Evolutionary conservation across 2,888 invertebrate genomes (phyloP), one percentile per base, ranked within the genome.

Genomic region (Heterodera filipjevi): DNA sequence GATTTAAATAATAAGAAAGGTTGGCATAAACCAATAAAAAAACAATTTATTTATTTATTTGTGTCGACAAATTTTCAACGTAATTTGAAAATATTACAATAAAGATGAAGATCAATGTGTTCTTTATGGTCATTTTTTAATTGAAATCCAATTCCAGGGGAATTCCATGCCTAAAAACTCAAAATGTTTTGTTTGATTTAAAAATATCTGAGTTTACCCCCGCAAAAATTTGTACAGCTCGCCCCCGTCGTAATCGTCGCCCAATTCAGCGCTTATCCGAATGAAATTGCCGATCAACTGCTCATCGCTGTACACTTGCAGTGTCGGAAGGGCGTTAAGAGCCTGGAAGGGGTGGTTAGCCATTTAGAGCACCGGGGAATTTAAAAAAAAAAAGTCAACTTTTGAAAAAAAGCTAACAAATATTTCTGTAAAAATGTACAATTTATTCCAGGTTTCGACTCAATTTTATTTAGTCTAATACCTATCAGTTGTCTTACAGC

Each of bases 241-340:
- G 16, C 71, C 72, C 3, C 79, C 66, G 49, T 80, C 80, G 66
- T 83, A 84, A 68, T 87, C 88, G 14, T 85, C 84, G n/a, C 84
- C 84, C 12, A 88, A 39, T 3, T 71, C 64, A 66, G 81, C 79
- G 27, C 77, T 78, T 22, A 84, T 79, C 22, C 83, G 81, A 8
- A 88, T 82, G 64, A 88, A 87, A 79, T 87, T 88, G 27, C 86
- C 87, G 32, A 85, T 80, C n/a, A 88, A 79, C 27, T 85, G 71
- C 10, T 84, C 87, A 27, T 81, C 71, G 12, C 73, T 64, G 77
- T 86, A 88, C 49, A 88, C 82, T 80, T 88, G 88, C 8, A 88
- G 79, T 1, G 85, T 80, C 5, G 88, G 88, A 12, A 87, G 75
- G 1, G 83, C 88, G 16, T 81, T 80, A 8, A 39, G 49, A 22